Evolutionary conservation across 2,888 invertebrate genomes (phyloP).

Genomic region (Stenolophus ochropezus): DNA sequence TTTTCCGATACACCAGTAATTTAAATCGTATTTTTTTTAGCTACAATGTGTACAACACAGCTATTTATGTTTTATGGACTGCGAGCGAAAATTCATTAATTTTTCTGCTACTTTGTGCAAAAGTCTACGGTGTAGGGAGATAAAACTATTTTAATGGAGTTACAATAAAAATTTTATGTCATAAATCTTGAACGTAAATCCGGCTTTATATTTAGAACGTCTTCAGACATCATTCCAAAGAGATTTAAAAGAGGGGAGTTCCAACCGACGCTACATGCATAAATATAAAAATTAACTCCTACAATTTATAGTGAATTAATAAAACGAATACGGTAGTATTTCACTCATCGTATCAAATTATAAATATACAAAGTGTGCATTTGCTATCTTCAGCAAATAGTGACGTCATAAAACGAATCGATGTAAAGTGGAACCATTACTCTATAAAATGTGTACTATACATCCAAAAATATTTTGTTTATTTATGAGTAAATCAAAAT

Average conservation of each 20-base stretch:
- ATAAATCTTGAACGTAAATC: conserved; percentile 43
- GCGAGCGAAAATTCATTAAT: conserved; percentile 18
- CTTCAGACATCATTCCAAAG: conserved; percentile 39
- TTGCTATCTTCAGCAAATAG: no score
- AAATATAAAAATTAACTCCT: conserved; percentile 22
- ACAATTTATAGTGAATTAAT: no score
- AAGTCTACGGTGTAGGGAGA: conserved; percentile 23
- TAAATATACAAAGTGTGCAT: no score
- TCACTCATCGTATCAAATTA: no score
- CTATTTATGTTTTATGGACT: conserved; percentile 7
- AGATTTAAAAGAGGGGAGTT: conserved; percentile 23
- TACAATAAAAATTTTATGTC: conserved; percentile 45
- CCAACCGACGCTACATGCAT: background rate
- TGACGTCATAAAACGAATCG: no score
- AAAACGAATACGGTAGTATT: no score
- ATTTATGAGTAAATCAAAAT: no score
- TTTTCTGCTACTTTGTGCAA: conserved; percentile 41
- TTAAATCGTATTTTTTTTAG: conserved; percentile 6
- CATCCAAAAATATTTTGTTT: no score
- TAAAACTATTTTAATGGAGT: conserved; percentile 46
- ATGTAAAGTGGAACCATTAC: no score
- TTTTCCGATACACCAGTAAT: conserved; percentile 16
- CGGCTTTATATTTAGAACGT: conserved; percentile 43
- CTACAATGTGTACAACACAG: conserved; percentile 2
- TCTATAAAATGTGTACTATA: no score